phyloP scores from a whole-genome alignment of 1,140 invertebrate species.

The Cyphomyrmex costatus region DNA sequence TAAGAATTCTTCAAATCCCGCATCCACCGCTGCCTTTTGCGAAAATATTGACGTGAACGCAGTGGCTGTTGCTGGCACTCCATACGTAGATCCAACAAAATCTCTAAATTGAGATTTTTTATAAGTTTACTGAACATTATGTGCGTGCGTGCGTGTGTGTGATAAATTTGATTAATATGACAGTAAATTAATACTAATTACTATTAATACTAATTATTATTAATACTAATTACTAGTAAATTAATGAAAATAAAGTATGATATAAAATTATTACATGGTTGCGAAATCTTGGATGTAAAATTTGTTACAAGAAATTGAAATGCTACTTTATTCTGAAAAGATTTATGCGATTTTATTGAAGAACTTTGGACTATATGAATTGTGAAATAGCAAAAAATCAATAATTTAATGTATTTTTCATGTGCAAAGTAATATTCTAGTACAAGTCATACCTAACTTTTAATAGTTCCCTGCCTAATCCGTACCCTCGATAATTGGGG shows the following conservation, averaged over 20 bases:
- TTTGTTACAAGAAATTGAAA: background rate
- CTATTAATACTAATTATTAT: no score
- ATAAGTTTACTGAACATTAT: background rate
- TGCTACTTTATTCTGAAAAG: background rate
- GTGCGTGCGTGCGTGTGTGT: no score
- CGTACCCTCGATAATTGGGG: slow-evolving; percentile 79
- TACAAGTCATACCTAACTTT: slow-evolving; percentile 72
- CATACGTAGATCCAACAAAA: slow-evolving; percentile 66
- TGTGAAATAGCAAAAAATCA: background rate
- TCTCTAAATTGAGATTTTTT: slow-evolving; percentile 46
- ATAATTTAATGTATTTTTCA: background rate
- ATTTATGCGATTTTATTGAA: background rate
- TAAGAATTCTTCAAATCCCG: slow-evolving; percentile 63
- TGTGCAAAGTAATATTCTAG: background rate
- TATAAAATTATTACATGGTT: background rate
- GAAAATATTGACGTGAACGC: slow-evolving; percentile 71
- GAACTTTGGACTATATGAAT: background rate
- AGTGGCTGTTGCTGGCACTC: slow-evolving; percentile 66
- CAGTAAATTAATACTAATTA: no score
- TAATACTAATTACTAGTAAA: no score
- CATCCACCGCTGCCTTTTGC: slow-evolving; percentile 66
- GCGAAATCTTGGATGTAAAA: no score
- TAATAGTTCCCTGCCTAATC: slow-evolving; percentile 77
- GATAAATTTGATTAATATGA: background rate
- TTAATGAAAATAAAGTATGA: background rate